Evolutionary conservation across 2,797 vertebrate genomes (phyloP), one percentile per base, ranked within the genome.

Genomic region (Hypotaenidia philippensis): DNA sequence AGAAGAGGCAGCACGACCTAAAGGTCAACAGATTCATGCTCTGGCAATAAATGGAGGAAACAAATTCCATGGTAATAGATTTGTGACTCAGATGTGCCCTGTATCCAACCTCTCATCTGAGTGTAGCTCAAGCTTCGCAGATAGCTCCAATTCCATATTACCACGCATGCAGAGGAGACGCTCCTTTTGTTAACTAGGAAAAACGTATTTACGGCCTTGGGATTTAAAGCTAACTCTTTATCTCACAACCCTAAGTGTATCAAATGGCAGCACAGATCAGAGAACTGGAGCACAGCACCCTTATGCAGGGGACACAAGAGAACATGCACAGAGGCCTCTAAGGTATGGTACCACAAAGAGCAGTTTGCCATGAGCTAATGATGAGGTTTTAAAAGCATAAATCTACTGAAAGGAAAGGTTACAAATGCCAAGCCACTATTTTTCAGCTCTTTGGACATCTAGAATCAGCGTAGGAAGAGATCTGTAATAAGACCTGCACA

Each of bases 1-100:
- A 82, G 76, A 87, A 93, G 61, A 89, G 22, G 70, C 53, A 78
- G 65, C 34, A 79, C 1, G 4, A 82, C 71, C 59, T 55, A 75
- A 85, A 93, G 80, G 75, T 83, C 80, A 93, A 71, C 50, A 92
- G 50, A 80, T 88, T 92, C 60, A 56, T 52, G 36, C 45, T 80
- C 31, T 76, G 45, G 68, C 40, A 93, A 85, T 72, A 90, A 79
- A 90, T 10, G 41, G 68, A 91, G 66, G 83, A 87, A 92, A 31
- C 15, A 93, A 66, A 75, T 82, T 68, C 45, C 45, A 40, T 40
- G 47, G 32, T 85, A 82, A 68, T 84, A 91, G 61, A 85, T 68
- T 82, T 76, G 66, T 78, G 40, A 69, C 53, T 87, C 84, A 61
- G 8, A 85, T 68, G 63, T 68, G 53, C 29, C 71, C 66, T 82